phyloP scores from a whole-genome alignment of 2,797 vertebrate genomes.

The Momotus momota region DNA sequence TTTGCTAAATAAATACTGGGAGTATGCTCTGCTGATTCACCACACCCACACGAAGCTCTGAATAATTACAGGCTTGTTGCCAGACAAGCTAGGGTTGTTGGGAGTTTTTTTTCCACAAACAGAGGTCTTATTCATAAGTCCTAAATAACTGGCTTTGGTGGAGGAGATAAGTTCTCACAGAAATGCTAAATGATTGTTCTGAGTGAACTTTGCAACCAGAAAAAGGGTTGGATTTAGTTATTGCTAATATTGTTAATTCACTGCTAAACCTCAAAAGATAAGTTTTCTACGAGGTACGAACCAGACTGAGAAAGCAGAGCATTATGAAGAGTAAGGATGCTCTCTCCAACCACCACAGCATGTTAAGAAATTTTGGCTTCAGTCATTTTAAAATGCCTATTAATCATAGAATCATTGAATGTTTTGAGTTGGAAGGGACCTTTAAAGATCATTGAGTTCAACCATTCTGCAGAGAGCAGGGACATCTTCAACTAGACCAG shows the following conservation, averaged over 20 bases:
- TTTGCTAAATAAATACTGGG: constrained; percentile 60
- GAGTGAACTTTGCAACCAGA: not conserved
- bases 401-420: not conserved
- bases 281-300: not conserved
- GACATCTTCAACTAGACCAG: not conserved
- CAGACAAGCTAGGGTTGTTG: not conserved
- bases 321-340: not conserved
- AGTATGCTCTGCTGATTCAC: constrained; percentile 40
- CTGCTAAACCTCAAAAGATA: not conserved
- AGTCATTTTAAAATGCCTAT: not conserved
- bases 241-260: not conserved
- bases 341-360: not conserved
- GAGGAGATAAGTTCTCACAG: not conserved
- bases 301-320: not conserved
- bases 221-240: not conserved
- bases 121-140: constrained; percentile 27
- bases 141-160: constrained; percentile 20
- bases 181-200: not conserved
- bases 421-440: not conserved
- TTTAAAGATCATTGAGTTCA: not conserved
- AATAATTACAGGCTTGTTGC: constrained; percentile 53
- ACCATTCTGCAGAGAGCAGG: not conserved
- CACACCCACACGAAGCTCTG: not conserved
- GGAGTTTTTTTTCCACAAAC: not conserved
- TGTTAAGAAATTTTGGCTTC: not conserved